Base-by-base conservation (phyloP, 2,113 vertebrate genomes). In the Phalacrocorax pelagicus region DNA sequence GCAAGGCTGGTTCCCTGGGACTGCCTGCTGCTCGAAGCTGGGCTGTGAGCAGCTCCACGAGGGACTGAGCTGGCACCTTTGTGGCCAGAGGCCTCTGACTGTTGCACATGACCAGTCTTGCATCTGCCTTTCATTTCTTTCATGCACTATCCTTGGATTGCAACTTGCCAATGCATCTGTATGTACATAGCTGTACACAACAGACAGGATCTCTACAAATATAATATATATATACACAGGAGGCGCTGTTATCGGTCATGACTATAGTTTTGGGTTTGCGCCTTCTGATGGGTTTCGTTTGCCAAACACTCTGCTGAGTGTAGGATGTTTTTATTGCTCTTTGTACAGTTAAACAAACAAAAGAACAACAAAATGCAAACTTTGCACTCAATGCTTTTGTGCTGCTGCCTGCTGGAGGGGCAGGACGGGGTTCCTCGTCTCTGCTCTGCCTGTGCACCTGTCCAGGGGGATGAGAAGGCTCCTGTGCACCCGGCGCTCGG, bases 101-200 rank as follows among this genome's bases (percentile, higher is more conserved):
- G 29, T 22, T 21, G 90, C 90, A 42, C 74, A 12, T 0, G 26
- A 12, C 40, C 69, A 3, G 65, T 36, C 86, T 78, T 16, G 88
- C 92, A 70, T 63, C 95, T 92, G 97, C 96, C 97, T 97, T 97
- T 87, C 75, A 71, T 90, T 86, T 84, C 86, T 70, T 55, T 96
- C 54, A 44, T 32, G 96, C 94, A 77, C 92, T 93, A 16, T 73
- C 96, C 92, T 96, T 57, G 96, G 88, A 86, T 70, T 67, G 96
- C 95, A 92, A 91, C 94, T 97, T 92, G 96, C 97, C 90, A 74
- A 88, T 92, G 97, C 94, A 63, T 63, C 82, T 96, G 96, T 95
- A 81, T 90, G 96, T 96, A 96, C 94, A 38, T 17, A 59, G 81
- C 95, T 82, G 95, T 24, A 24, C 87, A 29, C 86, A 65, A 22